These are phyloP conservation scores for Symphodus melops DNA, from an alignment of 2,113 vertebrate genomes.

Conservation along the genomic window DNA sequence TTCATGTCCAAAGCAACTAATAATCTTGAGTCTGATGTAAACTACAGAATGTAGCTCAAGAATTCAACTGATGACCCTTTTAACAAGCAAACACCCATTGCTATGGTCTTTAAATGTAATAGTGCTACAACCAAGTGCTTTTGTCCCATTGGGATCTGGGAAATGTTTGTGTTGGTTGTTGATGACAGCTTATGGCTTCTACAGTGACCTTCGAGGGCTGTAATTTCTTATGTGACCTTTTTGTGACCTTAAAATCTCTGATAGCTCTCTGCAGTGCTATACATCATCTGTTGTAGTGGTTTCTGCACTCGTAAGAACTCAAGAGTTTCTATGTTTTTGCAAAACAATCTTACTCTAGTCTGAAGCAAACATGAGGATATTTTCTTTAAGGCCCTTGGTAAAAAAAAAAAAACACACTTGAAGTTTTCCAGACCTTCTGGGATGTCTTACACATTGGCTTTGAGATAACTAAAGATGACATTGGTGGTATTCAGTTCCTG, in stretches of 20 bases:
- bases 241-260: constrained; percentile 20
- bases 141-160: neutral
- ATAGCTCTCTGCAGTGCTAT: neutral
- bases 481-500: constrained; percentile 7
- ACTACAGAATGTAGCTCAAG: constrained; percentile 41
- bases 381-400: neutral
- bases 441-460: neutral
- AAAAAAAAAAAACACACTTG: neutral
- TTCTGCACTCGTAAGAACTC: constrained; percentile 2
- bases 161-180: constrained; percentile 13
- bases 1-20: constrained; percentile 59
- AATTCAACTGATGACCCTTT: constrained; percentile 9
- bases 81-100: neutral
- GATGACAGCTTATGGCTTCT: neutral
- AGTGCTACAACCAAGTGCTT: neutral
- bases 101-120: constrained; percentile 16
- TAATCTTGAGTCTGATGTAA: constrained; percentile 67
- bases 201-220: constrained; percentile 31
- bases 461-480: constrained; percentile 20
- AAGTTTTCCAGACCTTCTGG: neutral
- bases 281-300: neutral
- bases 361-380: constrained; percentile 13
- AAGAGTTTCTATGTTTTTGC: neutral
- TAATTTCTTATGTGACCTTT: constrained; percentile 55
- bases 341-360: neutral